Evolutionary conservation across 2,888 invertebrate genomes (phyloP).

Genomic region (Congeria kusceri): DNA sequence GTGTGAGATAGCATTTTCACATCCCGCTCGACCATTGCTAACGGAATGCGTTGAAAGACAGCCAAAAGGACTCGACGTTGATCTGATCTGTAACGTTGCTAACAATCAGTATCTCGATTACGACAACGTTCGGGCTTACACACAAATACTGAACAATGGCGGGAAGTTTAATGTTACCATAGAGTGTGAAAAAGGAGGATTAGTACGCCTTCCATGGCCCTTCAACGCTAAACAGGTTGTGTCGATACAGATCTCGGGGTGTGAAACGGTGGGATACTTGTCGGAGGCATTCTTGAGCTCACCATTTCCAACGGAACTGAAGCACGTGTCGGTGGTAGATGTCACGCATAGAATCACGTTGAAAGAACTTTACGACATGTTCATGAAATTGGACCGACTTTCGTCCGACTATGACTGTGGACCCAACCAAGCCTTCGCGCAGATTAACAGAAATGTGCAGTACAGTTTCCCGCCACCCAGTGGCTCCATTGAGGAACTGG

Average conservation of each 20-base stretch:
- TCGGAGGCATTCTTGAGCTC: conserved; percentile 30
- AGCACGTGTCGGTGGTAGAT: conserved; percentile 33
- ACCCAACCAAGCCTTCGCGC: conserved; percentile 10
- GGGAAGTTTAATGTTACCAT: conserved; percentile 44
- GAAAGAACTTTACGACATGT: conserved; percentile 17
- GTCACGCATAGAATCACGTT: conserved; percentile 23
- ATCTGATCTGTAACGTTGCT: conserved; percentile 34
- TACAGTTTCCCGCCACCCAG: conserved; percentile 33
- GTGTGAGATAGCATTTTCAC: neutral
- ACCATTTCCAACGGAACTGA: conserved; percentile 28
- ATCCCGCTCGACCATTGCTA: conserved; percentile 14
- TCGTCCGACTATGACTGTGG: conserved; percentile 46
- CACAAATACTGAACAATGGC: neutral
- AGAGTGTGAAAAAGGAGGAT: conserved; percentile 43
- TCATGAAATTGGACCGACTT: conserved; percentile 19
- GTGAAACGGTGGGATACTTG: conserved; percentile 46
- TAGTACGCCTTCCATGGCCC: conserved; percentile 51
- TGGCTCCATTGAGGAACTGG: conserved; percentile 13
- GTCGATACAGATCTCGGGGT: conserved; percentile 33
- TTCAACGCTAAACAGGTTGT: conserved; percentile 46
- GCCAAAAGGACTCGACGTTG: neutral
- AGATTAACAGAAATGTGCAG: conserved; percentile 36
- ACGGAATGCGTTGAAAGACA: conserved; percentile 23
- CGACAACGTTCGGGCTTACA: conserved; percentile 39
- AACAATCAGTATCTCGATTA: conserved; percentile 42